Conservation (phyloP, 37 sponge, comb jelly and placozoan species). For the Haliclona indistincta region DNA sequence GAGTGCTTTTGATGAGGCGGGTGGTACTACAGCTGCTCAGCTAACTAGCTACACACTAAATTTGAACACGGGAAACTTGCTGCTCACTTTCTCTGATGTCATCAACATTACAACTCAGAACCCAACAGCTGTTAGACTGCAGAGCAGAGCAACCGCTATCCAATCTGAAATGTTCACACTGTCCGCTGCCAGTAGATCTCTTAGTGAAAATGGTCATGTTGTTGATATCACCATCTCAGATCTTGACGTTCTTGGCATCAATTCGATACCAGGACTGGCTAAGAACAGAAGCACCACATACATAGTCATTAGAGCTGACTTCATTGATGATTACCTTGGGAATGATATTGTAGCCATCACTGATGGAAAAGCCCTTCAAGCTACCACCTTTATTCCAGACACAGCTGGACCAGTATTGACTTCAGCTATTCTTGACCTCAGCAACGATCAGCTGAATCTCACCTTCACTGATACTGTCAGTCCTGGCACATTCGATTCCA, state of each 20-base stretch:
- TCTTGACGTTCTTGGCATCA: conserved; percentile 69
- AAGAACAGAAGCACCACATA: conserved; percentile 52
- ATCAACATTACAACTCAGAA: conserved; percentile 61
- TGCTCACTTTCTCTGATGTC: conserved; percentile 82
- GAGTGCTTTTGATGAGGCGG: conserved; percentile 6
- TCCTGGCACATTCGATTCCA: conserved; percentile 26
- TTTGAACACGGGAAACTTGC: conserved; percentile 65
- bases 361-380: conserved; percentile 82
- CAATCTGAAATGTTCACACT: conserved; percentile 35
- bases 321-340: conserved; percentile 81
- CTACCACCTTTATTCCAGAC: conserved; percentile 51
- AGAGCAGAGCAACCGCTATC: conserved; percentile 60
- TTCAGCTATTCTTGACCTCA: conserved; percentile 63
- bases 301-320: conserved; percentile 79
- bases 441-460: conserved; percentile 58
- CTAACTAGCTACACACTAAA: conserved; percentile 63
- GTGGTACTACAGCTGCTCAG: conserved; percentile 32
- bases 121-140: conserved; percentile 75
- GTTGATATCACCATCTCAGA: conserved; percentile 62
- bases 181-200: conserved; percentile 48
- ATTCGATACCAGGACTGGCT: conserved; percentile 55
- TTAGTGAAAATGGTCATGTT: conserved; percentile 58
- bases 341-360: conserved; percentile 77
- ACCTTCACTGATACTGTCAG: conserved; percentile 71
- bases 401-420: conserved; percentile 49